These are phyloP conservation scores for Strongylocentrotus purpuratus DNA, from an alignment of 35 echinoderm and acorn worm genomes.

Conservation along the genomic window DNA sequence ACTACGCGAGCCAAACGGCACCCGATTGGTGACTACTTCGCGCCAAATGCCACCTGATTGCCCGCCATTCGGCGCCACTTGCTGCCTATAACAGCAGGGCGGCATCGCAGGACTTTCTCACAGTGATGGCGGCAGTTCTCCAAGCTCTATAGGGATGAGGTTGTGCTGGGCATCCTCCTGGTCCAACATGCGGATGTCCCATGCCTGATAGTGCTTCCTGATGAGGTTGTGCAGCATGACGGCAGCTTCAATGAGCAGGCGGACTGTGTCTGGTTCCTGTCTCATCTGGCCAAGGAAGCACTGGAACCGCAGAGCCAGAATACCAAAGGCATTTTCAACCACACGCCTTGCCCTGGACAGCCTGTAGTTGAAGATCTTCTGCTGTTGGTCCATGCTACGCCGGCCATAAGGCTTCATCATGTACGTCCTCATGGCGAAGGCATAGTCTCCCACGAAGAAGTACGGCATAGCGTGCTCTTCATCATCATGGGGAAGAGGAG, in stretches of 20 bases:
- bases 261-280: slow-evolving; percentile 17
- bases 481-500: slow-evolving; percentile 4
- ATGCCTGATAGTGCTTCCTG: slow-evolving; percentile 13
- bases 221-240: slow-evolving; percentile 29
- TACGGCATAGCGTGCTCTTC: slow-evolving; percentile 37
- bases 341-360: slow-evolving; percentile 9
- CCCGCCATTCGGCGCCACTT: too few relatives aligned
- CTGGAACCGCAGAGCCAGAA: slow-evolving; percentile 13
- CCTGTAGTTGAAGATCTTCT: slow-evolving; percentile 63
- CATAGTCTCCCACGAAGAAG: slow-evolving; percentile 51
- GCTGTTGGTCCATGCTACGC: slow-evolving; percentile 18
- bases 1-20: too few relatives aligned
- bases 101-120: too few relatives aligned
- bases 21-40: neutral
- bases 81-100: too few relatives aligned
- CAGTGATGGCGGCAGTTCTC: too few relatives aligned
- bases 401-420: slow-evolving; percentile 62
- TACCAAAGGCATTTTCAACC: slow-evolving; percentile 49
- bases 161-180: neutral
- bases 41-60: too few relatives aligned
- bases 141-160: too few relatives aligned
- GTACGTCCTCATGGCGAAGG: slow-evolving; percentile 49
- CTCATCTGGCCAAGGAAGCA: slow-evolving; percentile 32
- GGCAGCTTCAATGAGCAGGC: slow-evolving; percentile 4
- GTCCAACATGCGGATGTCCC: neutral